A percentile compares a stretch with the other conserved stretches of the same genome.
Evolutionary conservation across 2,888 invertebrate genomes (phyloP).

Genomic region (Notodonta ziczac): DNA sequence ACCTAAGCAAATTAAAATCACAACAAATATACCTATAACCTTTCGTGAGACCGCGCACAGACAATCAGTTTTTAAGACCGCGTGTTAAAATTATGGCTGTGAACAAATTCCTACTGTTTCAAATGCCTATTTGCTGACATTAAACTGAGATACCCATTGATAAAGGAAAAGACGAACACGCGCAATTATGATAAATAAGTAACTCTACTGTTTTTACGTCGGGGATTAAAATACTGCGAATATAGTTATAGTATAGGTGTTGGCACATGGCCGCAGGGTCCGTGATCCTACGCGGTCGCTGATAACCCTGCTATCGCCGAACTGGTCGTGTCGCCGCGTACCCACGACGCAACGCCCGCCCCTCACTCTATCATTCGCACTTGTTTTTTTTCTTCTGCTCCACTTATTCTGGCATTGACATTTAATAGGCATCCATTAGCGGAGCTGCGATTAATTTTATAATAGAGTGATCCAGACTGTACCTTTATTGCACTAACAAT

Average conservation of each 20-base stretch:
- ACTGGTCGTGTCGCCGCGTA: conserved; percentile 12
- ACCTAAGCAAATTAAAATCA: no score
- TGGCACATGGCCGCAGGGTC: not conserved
- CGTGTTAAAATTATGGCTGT: no score
- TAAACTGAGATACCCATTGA: no score
- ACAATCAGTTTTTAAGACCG: no score
- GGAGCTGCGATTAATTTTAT: not conserved
- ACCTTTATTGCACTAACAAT: no score
- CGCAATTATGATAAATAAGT: no score
- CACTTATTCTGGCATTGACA: conserved; percentile 42
- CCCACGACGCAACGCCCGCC: conserved; percentile 4
- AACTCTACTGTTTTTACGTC: not conserved
- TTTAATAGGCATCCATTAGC: conserved; percentile 5
- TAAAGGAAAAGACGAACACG: no score
- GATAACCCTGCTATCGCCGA: conserved; percentile 29
- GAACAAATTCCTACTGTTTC: no score
- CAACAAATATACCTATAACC: no score
- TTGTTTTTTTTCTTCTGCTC: conserved; percentile 26
- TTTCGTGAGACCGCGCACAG: no score
- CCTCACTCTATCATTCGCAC: conserved; percentile 8
- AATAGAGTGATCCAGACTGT: no score
- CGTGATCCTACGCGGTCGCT: conserved; percentile 12
- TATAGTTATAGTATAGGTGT: not conserved
- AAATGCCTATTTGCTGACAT: no score
- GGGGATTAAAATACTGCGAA: not conserved